Evolutionary conservation across 2,888 invertebrate genomes (phyloP).

Genomic region (Leptopilina syphax): DNA sequence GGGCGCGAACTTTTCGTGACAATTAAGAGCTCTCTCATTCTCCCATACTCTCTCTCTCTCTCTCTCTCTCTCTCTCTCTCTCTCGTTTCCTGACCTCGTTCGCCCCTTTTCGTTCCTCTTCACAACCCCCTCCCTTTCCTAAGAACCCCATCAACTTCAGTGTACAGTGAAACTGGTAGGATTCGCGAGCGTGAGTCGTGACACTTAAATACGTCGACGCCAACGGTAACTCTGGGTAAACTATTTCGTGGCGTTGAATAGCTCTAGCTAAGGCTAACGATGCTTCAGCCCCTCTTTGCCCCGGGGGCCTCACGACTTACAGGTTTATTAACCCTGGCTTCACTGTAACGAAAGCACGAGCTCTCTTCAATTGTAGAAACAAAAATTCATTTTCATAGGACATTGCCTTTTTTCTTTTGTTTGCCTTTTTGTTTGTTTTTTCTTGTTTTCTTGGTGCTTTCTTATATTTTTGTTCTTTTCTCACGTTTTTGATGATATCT

Average conservation of each 20-base stretch:
- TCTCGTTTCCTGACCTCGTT: slow-evolving; percentile 35
- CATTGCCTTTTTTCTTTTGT: no score
- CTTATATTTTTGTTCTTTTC: no score
- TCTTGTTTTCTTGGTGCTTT: no score
- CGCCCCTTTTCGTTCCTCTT: slow-evolving; percentile 8
- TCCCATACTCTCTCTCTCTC: slow-evolving; percentile 15
- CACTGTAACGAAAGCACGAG: slow-evolving; percentile 29
- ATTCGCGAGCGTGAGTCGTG: slow-evolving; percentile 53
- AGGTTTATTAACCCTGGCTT: slow-evolving; percentile 62
- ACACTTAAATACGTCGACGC: slow-evolving; percentile 61
- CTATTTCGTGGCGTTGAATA: slow-evolving; percentile 65
- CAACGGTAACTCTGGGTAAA: slow-evolving; percentile 59
- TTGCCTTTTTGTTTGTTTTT: no score
- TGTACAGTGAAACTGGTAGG: background rate
- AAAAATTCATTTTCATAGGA: background rate
- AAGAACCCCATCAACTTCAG: slow-evolving; percentile 7
- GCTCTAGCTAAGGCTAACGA: slow-evolving; percentile 61
- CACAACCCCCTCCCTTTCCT: background rate
- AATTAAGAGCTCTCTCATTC: slow-evolving; percentile 52
- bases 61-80: slow-evolving; percentile 12
- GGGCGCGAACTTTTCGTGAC: slow-evolving; percentile 56
- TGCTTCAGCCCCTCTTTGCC: slow-evolving; percentile 57
- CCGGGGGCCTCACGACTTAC: slow-evolving; percentile 48
- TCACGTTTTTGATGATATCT: no score
- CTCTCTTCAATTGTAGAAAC: background rate